Evolutionary conservation across 2,888 invertebrate genomes (phyloP).

Genomic region (Pammene aurita): DNA sequence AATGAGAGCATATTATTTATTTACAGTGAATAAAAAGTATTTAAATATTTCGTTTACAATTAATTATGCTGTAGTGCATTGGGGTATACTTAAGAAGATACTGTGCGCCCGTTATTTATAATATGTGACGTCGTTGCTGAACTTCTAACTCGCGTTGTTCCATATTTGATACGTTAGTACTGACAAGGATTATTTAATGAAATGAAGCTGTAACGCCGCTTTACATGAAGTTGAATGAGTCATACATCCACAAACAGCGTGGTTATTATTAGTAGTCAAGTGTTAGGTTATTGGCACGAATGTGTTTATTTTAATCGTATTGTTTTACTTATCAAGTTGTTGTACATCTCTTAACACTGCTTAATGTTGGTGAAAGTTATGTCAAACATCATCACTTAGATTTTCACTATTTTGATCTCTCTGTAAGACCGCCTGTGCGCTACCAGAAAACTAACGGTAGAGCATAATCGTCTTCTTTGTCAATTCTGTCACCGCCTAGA

Average conservation of each 20-base stretch:
- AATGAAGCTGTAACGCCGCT: too few relatives aligned
- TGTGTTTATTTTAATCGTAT: conserved; percentile 1
- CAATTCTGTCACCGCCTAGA: conserved; percentile 35
- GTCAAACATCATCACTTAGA: neutral
- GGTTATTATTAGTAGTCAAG: too few relatives aligned
- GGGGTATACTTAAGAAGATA: neutral
- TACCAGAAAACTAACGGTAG: neutral
- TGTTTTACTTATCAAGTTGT: neutral
- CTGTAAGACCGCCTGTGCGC: conserved; percentile 12
- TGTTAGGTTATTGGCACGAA: conserved; percentile 4
- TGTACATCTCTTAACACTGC: neutral
- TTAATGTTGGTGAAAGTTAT: conserved; percentile 13
- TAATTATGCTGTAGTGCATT: too few relatives aligned
- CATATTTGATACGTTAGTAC: neutral
- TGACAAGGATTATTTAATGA: neutral
- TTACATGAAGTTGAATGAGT: too few relatives aligned
- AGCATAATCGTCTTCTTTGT: conserved; percentile 14
- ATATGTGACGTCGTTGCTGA: neutral
- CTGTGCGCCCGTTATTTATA: neutral
- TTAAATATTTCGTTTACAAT: neutral
- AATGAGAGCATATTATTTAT: too few relatives aligned
- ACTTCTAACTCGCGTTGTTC: neutral
- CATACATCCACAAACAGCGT: too few relatives aligned
- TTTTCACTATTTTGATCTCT: conserved; percentile 21
- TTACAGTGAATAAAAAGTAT: too few relatives aligned